Conservation (phyloP, 2,888 invertebrate genomes). For the Bembecia ichneumoniformis region DNA sequence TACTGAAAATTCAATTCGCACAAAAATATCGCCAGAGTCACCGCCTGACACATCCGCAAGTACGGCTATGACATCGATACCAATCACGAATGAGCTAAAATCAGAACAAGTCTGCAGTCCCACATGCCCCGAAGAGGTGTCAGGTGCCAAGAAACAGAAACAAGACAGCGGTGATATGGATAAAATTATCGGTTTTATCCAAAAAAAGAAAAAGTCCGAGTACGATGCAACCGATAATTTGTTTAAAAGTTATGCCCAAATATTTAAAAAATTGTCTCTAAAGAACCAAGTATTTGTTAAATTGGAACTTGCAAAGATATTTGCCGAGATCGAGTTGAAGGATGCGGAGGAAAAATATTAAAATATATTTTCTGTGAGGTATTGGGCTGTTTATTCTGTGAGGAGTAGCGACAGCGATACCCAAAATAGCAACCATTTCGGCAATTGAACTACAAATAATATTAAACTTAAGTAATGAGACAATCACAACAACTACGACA, state of each 20-base stretch:
- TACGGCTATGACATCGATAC: background rate
- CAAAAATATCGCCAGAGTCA: background rate
- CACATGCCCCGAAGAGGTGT: background rate
- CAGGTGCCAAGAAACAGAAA: background rate
- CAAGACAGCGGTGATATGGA: background rate
- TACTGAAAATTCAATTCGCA: background rate
- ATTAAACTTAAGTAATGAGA: too few species aligned
- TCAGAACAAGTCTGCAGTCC: background rate
- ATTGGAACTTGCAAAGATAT: conserved; percentile 5
- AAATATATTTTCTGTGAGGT: too few species aligned
- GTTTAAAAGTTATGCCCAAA: background rate
- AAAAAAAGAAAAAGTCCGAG: background rate
- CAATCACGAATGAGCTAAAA: background rate
- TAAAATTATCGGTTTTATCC: background rate
- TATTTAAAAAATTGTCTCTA: conserved; percentile 3
- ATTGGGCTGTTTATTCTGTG: background rate
- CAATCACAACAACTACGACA: too few species aligned
- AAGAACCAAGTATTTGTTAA: conserved; percentile 3
- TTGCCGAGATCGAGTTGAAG: too few species aligned
- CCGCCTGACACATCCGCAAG: background rate
- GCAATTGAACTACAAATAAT: too few species aligned
- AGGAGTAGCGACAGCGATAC: too few species aligned
- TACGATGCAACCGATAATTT: background rate
- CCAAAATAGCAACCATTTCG: too few species aligned
- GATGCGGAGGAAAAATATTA: conserved; percentile 2